Conservation (phyloP, 2,888 invertebrate species). For the Drosophila mayaguana region DNA sequence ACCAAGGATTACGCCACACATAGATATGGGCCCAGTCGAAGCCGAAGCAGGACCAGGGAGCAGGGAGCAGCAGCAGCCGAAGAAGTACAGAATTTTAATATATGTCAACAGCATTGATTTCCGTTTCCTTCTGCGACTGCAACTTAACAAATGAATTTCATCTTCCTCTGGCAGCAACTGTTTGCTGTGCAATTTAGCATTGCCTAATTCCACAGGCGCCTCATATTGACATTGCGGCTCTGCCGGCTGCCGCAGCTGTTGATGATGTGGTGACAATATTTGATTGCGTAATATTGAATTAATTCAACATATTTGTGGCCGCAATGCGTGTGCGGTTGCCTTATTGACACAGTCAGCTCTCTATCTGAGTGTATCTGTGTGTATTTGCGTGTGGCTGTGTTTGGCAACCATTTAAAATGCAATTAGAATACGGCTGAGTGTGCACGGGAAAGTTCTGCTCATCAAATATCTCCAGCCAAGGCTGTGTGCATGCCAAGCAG, state of each 20-base stretch:
- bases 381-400: not conserved
- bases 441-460: constrained; percentile 32
- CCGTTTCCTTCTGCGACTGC: constrained; percentile 1
- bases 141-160: constrained; percentile 36
- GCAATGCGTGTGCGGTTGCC: constrained; percentile 52
- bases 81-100: constrained; percentile 7
- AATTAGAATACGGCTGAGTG: constrained; percentile 48
- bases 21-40: constrained; percentile 1
- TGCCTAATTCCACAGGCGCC: constrained; percentile 58
- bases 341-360: constrained; percentile 18
- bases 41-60: too few relatives aligned
- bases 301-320: constrained; percentile 74
- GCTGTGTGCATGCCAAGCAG: constrained; percentile 30
- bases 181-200: constrained; percentile 68
- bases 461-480: constrained; percentile 32
- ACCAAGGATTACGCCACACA: constrained; percentile 18
- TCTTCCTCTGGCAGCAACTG: constrained; percentile 9
- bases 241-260: constrained; percentile 61
- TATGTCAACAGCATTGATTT: constrained; percentile 13
- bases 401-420: constrained; percentile 59
- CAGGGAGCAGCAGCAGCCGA: too few relatives aligned
- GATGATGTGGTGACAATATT: constrained; percentile 78
- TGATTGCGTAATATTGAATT: constrained; percentile 80
- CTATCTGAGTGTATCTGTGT: not conserved
- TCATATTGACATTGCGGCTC: constrained; percentile 35